Evolutionary conservation across 2,797 vertebrate species (phyloP), one percentile per base, ranked within the genome.

Genomic region (Coccyzus lansbergi): DNA sequence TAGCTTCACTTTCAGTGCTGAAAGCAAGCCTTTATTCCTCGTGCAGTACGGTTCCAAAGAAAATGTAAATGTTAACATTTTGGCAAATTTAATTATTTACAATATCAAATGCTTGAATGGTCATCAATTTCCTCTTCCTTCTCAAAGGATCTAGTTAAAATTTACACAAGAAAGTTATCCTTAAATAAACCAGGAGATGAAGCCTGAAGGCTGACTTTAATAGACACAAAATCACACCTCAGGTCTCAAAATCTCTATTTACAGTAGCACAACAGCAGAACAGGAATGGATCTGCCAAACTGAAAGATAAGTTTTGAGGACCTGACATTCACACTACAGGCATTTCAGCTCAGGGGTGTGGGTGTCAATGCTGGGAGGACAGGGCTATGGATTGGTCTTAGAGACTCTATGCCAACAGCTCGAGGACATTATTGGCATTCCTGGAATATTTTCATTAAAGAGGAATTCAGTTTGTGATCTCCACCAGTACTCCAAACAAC

Each of bases 41-140:
- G 51, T 55, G 63, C 38, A 76, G 22, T 3, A 21, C 18, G 53
- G 33, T 69, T 91, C 84, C 77, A 90, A 91, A 86, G n/a, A 26
- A 88, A 90, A 86, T 49, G 62, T 78, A 91, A 31, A 92, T 49
- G 0, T 78, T 94, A 90, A 65, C 36, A 69, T 72, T 75, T 71
- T 55, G 25, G 65, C 70, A 86, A 95, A 92, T 70, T 60, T 91
- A 89, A 93, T 87, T 91, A 88, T 93, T 93, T 92, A 86, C 58
- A 83, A 12, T 75, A 88, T 28, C 13, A 24, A 78, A 88, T 48
- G 38, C 34, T 65, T 83, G n/a, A 92, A n/a, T 25, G 65, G 28
- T 51, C 79, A 78, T 26, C 42, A 71, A 76, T 62, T 83, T 86
- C 74, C 62, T 83, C n/a, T 53, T 63, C 31, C 29, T 87, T 92